Conservation (phyloP, 2,888 invertebrate species). For the Cheilosia pagana region DNA sequence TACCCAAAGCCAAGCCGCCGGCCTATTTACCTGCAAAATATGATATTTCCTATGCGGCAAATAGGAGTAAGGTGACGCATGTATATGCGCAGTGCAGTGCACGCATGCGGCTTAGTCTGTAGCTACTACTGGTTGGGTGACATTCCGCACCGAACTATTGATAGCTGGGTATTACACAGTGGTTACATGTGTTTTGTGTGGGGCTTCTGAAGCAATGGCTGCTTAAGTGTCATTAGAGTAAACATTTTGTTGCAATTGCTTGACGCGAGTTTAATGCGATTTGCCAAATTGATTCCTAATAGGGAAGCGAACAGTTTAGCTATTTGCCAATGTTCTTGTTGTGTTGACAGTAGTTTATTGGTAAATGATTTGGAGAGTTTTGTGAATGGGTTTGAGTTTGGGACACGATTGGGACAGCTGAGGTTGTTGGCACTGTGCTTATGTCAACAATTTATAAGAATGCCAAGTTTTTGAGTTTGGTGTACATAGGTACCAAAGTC, state of each 20-base stretch:
- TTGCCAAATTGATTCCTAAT: constrained; percentile 30
- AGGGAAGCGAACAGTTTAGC: constrained; percentile 36
- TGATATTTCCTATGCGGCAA: constrained; percentile 58
- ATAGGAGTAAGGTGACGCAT: constrained; percentile 15
- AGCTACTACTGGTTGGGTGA: constrained; percentile 51
- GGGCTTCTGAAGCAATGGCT: constrained; percentile 47
- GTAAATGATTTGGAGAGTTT: background rate
- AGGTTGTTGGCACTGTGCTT: no score
- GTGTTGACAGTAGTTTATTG: constrained; percentile 1
- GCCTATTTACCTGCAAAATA: constrained; percentile 60
- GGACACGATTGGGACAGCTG: no score
- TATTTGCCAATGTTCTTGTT: constrained; percentile 20
- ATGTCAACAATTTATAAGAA: no score
- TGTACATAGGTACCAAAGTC: no score
- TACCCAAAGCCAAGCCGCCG: constrained; percentile 37
- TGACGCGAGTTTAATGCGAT: constrained; percentile 8
- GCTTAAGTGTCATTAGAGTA: constrained; percentile 29
- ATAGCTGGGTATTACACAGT: background rate
- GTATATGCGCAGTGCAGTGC: background rate
- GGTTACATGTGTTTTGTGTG: constrained; percentile 46
- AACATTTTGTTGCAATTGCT: constrained; percentile 47
- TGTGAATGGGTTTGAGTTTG: background rate
- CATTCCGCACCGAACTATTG: constrained; percentile 41
- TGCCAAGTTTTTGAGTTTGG: no score
- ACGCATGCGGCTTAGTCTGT: constrained; percentile 60